Base-by-base conservation (phyloP, 2,113 vertebrate species). In the Nothoprocta pentlandii region DNA sequence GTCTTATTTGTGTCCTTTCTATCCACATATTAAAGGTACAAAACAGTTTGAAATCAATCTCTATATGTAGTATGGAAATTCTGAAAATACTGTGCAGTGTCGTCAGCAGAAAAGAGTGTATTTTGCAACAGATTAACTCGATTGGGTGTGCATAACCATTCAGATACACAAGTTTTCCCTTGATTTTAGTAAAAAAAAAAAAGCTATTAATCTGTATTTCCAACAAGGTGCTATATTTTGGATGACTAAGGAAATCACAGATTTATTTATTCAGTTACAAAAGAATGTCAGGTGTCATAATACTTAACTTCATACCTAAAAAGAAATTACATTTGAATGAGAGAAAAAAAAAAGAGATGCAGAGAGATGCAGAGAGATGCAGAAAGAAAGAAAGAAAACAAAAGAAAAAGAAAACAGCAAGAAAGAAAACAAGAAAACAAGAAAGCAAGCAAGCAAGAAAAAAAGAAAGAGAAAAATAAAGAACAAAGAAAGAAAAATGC, bases 11-110 rank as follows among this genome's bases (percentile, higher is more conserved):
- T 42, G 53, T 7, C 30, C n/a, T 81, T 91, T 61, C 9, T 69
- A 92, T 14, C 19, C 30, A 78, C 12, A 66, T 17, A 91, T 54
- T 75, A 78, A 88, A 92, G 83, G 84, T 30, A 13, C 30, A 83
- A 83, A n/a, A 71, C 20, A 85, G 19, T 64, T 91, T 93, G 68
- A 68, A 96, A 87, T 41, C 51, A 93, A 78, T 36, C 46, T 85
- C 73, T 74, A 54, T 53, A 41, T 71, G 70, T 14, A 46, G n/a
- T 54, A 83, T 44, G 89, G 36, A 87, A 49, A 44, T 89, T 87
- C 93, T 95, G 77, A 96, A 97, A 92, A 92, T 79, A 92, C 90
- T 67, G 75, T 76, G 41, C 75, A 71, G 41, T 86, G 67, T 87
- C 67, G 94, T 80, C 14, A 87, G 70, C 28, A 58, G 53, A 78